Conservation (phyloP, 2,888 invertebrate genomes). For the Brenthis ino region DNA sequence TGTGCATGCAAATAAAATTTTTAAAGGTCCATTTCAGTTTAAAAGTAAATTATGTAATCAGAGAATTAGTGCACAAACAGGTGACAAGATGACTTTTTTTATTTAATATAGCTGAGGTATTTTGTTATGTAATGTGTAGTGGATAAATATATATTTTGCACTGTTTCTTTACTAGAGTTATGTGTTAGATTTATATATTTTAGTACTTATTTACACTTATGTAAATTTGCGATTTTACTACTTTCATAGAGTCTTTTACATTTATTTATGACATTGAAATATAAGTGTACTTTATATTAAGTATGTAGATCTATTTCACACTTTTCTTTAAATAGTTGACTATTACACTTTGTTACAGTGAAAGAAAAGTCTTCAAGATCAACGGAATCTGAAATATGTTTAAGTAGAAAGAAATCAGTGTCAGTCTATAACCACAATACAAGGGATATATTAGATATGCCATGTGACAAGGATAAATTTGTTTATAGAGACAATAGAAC, state of each 20-base stretch:
- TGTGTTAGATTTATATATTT: too few relatives aligned
- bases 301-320: too few relatives aligned
- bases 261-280: too few relatives aligned
- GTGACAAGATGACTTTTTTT: slow-evolving; percentile 2
- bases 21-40: slow-evolving; percentile 46
- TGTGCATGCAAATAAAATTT: slow-evolving; percentile 12
- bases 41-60: not conserved
- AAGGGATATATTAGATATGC: slow-evolving; percentile 56
- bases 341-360: slow-evolving; percentile 41
- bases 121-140: not conserved
- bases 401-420: slow-evolving; percentile 56
- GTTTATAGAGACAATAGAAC: slow-evolving; percentile 57
- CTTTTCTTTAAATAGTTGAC: too few relatives aligned
- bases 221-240: too few relatives aligned
- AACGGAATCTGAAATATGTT: slow-evolving; percentile 41
- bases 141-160: not conserved
- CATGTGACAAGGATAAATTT: slow-evolving; percentile 49
- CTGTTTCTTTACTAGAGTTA: not conserved
- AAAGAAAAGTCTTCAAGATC: slow-evolving; percentile 47
- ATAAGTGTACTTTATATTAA: too few relatives aligned
- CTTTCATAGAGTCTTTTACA: too few relatives aligned
- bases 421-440: slow-evolving; percentile 69
- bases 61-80: not conserved
- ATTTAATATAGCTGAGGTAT: not conserved
- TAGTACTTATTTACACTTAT: too few relatives aligned